Evolutionary conservation across 2,797 vertebrate species (phyloP), one percentile per base, ranked within the genome.

Genomic region (Fringilla coelebs): DNA sequence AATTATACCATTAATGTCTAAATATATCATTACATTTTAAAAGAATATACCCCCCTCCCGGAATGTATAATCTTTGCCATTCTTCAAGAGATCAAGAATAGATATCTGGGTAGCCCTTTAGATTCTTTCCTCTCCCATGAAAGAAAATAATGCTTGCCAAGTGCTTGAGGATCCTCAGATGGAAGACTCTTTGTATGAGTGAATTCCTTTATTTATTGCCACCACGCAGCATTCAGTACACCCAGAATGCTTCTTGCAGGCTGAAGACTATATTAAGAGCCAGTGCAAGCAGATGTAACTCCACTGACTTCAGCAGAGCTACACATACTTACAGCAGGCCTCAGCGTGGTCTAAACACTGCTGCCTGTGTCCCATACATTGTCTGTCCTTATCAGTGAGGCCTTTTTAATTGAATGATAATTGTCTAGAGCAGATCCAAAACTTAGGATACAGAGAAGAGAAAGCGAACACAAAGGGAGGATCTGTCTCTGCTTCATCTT

Each of bases 1-100:
- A 83, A 80, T 85, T 90, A 89, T 94, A 85, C 75, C 77, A 63
- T 88, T 91, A 89, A 96, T 89, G 67, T 87, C 92, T 92, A 91
- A 84, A 80, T 85, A 95, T 92, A 95, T 49, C 25, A 91, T 88
- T 80, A 85, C 68, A 88, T 80, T 89, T 77, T 29, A 61, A 77
- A 89, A 91, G 40, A 86, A 80, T 57, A 82, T 66, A 63, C 3
- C 38, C 28, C 5, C 32, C 43, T 49, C 15, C 29, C 1, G 0
- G 48, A 77, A 73, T 46, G 60, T 41, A 84, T 58, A 52, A 85
- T 73, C 62, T 60, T 93, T 77, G 49, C 80, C 86, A 29, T 54
- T 86, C 91, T 75, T 63, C 84, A 20, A 62, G 0, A 34, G 45
- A 52, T 71, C 76, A 62, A 79, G 60, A 43, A 79, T 34, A 88